Percentiles rank a stretch among this genome's conserved stretches.
phyloP scores from a whole-genome alignment of 35 echinoderm and acorn worm species.

The Strongylocentrotus purpuratus region DNA sequence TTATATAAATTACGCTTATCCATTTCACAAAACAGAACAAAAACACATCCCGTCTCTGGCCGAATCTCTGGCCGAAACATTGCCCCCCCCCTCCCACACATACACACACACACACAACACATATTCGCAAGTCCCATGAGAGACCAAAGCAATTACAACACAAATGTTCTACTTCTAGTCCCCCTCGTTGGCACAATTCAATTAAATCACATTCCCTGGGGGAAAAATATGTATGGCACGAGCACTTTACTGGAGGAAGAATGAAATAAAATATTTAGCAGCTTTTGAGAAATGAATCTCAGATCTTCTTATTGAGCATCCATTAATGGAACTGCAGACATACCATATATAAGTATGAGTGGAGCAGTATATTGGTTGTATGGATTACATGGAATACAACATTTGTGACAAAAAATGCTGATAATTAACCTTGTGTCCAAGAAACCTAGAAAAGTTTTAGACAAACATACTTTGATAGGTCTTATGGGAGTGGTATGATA shows the following conservation, averaged over 20 bases:
- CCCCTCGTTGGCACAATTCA: not conserved
- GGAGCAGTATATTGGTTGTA: not conserved
- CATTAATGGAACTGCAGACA: not conserved
- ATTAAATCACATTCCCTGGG: not conserved
- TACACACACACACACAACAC: not conserved
- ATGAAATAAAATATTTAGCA: no score
- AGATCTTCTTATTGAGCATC: not conserved
- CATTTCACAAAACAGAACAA: not conserved
- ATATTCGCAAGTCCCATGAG: not conserved
- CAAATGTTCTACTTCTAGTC: not conserved
- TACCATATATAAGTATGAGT: no score
- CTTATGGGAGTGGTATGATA: no score
- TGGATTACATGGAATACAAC: not conserved
- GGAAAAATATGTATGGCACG: not conserved
- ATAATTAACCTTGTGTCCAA: not conserved
- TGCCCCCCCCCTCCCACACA: not conserved
- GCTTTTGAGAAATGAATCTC: not conserved
- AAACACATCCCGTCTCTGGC: not conserved
- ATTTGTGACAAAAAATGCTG: not conserved
- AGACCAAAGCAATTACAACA: conserved; percentile 11
- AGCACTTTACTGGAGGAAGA: not conserved
- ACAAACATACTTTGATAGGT: no score
- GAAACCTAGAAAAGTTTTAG: no score
- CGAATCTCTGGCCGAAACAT: not conserved
- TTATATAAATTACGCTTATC: no score